These are phyloP conservation scores for Merodon equestris DNA, from an alignment of 2,888 invertebrate genomes.

Conservation along the genomic window DNA sequence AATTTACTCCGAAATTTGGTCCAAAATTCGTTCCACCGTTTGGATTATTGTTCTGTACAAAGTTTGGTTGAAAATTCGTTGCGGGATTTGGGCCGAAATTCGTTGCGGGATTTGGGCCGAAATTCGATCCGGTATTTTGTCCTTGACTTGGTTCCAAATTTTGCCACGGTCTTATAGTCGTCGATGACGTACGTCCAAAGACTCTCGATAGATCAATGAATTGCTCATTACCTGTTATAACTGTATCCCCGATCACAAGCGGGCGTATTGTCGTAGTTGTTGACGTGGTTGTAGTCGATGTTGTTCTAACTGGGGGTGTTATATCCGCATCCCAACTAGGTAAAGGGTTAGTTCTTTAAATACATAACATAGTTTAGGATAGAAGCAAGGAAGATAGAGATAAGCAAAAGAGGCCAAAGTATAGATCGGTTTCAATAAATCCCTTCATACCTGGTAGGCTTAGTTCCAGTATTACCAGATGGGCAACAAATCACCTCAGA, in stretches of 20 bases:
- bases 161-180: background rate
- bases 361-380: background rate
- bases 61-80: no score
- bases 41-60: no score
- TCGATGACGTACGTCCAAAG: slow-evolving; percentile 9
- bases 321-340: slow-evolving; percentile 14
- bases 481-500: slow-evolving; percentile 75
- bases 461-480: background rate
- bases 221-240: slow-evolving; percentile 50
- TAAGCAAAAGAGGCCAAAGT: slow-evolving; percentile 6
- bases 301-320: slow-evolving; percentile 1
- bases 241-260: slow-evolving; percentile 54
- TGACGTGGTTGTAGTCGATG: slow-evolving; percentile 3
- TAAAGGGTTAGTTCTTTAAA: background rate
- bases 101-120: no score
- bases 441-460: background rate
- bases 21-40: no score
- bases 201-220: slow-evolving; percentile 70
- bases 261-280: slow-evolving; percentile 56
- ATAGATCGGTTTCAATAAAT: background rate
- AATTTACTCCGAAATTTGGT: no score
- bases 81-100: no score
- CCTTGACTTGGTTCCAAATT: no score
- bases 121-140: no score
- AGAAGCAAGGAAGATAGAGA: slow-evolving; percentile 20